A percentile compares a stretch with the other conserved stretches of the same genome.
Conservation (phyloP, 2,888 invertebrate species). For the Proisotoma minuta region DNA sequence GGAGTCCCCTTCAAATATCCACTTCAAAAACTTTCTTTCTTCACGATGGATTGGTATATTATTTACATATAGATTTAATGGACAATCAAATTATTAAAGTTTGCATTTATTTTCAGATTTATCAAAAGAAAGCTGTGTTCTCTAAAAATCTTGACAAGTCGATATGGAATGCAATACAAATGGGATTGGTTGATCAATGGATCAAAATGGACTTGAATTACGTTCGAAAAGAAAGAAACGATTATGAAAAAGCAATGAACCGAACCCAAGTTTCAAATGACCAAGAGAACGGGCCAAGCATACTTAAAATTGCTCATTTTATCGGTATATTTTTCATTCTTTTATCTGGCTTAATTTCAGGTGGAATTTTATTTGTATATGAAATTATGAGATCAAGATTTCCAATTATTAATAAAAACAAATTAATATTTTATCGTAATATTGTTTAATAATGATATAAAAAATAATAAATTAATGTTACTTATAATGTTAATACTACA, state of each 20-base stretch:
- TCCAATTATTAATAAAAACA: neutral
- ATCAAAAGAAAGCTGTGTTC: neutral
- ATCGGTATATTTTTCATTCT: no score
- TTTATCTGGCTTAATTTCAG: neutral
- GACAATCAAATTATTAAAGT: neutral
- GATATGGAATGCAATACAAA: constrained; percentile 2
- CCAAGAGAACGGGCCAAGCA: no score
- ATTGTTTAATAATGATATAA: no score
- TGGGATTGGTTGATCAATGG: neutral
- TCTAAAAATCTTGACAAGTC: neutral
- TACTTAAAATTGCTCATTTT: no score
- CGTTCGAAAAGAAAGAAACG: neutral
- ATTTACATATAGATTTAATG: neutral
- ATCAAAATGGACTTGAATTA: neutral
- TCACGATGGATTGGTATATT: neutral
- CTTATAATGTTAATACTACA: neutral
- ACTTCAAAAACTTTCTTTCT: neutral
- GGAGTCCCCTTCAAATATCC: neutral
- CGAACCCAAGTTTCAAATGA: no score
- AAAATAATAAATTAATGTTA: no score
- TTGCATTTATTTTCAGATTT: neutral
- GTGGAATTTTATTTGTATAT: neutral
- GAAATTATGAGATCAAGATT: neutral
- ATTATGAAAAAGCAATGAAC: no score
- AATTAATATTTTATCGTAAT: neutral